Evolutionary conservation across 1,140 invertebrate genomes (phyloP), one percentile per base, ranked within the genome.

Genomic region (Augochlora pura): DNA sequence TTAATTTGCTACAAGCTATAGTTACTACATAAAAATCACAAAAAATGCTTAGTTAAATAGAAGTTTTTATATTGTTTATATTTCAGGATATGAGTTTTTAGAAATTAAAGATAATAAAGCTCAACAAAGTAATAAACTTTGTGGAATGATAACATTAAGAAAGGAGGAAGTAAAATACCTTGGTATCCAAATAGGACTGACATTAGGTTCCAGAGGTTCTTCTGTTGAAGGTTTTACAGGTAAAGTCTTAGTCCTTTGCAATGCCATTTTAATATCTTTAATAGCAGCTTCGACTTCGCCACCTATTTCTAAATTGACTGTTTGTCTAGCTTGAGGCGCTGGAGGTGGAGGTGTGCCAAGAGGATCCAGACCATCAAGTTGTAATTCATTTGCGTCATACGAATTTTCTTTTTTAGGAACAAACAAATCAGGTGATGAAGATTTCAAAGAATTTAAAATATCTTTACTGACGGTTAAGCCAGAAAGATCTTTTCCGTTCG

Each of bases 221-320:
- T 92, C 92, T 2, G 89, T 84, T 0, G 91, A 89, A 18, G 91
- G 94, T 86, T 94, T 94, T 3, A 95, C 91, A 21, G 95, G 95
- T 65, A 95, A 86, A 21, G 94, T 94, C 91, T 96, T 96, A 60
- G 96, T 97, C 75, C 96, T 94, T 89, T 97, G 96, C 72, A 97
- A 92, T 6, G 96, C 96, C 84, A 96, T 94, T 80, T 96, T 94
- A 84, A 97, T 97, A 87, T 97, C 96, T 89, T 97, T 96, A 86
- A 97, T 96, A 25, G 96, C 96, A 79, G 96, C 96, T 88, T 97
- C 96, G 12, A 96, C 94, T 85, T 92, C 90, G 39, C 90, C 86
- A 25, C 89, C 91, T 80, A 89, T 88, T 27, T 93, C 91, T 14
- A 91, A 79, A 74, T 84, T 88, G 16, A 93, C 90, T 72, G 90